These are phyloP conservation scores for Centruroides vittatus DNA, from an alignment of 1,140 invertebrate genomes.

Conservation along the genomic window DNA sequence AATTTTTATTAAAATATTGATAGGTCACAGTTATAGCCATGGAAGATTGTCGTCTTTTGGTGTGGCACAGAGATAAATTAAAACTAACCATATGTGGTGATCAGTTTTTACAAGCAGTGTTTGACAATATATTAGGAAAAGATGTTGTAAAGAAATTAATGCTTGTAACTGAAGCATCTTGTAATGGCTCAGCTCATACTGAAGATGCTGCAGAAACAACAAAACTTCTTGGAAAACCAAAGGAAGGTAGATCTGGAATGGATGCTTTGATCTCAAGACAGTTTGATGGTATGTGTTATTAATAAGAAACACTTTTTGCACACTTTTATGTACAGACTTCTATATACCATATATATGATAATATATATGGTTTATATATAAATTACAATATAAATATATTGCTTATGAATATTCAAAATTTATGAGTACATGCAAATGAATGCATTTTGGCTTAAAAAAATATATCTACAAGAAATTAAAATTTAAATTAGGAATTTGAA, in stretches of 20 bases:
- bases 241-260: slow-evolving; percentile 9
- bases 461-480: too few species aligned
- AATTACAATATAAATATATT: too few species aligned
- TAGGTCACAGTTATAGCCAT: slow-evolving; percentile 73
- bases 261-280: slow-evolving; percentile 10
- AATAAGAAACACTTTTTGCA: not conserved
- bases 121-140: slow-evolving; percentile 70
- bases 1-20: slow-evolving; percentile 1
- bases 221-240: slow-evolving; percentile 8
- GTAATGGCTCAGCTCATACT: slow-evolving; percentile 9
- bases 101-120: slow-evolving; percentile 66
- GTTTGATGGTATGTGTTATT: slow-evolving; percentile 7
- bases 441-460: too few species aligned
- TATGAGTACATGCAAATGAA: too few species aligned
- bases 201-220: slow-evolving; percentile 14
- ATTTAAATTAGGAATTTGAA: too few species aligned
- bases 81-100: slow-evolving; percentile 69
- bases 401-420: too few species aligned
- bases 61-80: slow-evolving; percentile 59
- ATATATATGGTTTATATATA: too few species aligned
- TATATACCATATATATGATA: too few species aligned
- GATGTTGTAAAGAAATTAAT: slow-evolving; percentile 82
- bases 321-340: not conserved
- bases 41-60: slow-evolving; percentile 67
- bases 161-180: slow-evolving; percentile 43